phyloP scores from a whole-genome alignment of 2,888 invertebrate species.

The Caenorhabditis zanzibari region DNA sequence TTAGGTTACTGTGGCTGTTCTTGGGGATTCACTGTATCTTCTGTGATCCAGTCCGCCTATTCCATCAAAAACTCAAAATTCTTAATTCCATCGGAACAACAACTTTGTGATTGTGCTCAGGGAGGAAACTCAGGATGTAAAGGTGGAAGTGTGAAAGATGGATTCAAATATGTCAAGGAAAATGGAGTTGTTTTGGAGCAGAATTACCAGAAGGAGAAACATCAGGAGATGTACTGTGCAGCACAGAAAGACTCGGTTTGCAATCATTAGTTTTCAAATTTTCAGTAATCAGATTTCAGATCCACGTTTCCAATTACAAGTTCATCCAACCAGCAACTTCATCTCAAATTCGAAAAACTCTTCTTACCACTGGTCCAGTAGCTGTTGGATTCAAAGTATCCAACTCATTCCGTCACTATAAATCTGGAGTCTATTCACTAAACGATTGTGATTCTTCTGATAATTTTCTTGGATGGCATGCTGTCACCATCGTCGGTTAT shows the following conservation, averaged over 20 bases:
- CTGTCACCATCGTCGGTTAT: slow-evolving; percentile 29
- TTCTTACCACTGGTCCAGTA: slow-evolving; percentile 16
- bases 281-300: slow-evolving; percentile 9
- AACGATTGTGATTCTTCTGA: slow-evolving; percentile 27
- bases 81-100: slow-evolving; percentile 36
- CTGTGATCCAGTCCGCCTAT: slow-evolving; percentile 33
- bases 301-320: slow-evolving; percentile 16
- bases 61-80: slow-evolving; percentile 14
- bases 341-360: slow-evolving; percentile 14
- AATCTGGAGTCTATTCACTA: slow-evolving; percentile 26
- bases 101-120: slow-evolving; percentile 50
- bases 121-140: slow-evolving; percentile 37
- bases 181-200: slow-evolving; percentile 23
- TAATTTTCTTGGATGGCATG: slow-evolving; percentile 42
- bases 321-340: slow-evolving; percentile 27
- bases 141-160: slow-evolving; percentile 30
- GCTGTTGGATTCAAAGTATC: slow-evolving; percentile 51
- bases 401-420: slow-evolving; percentile 38
- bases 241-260: slow-evolving; percentile 19
- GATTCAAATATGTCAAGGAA: slow-evolving; percentile 33
- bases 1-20: slow-evolving; percentile 50
- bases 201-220: slow-evolving; percentile 38
- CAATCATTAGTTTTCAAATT: not conserved
- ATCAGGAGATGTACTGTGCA: slow-evolving; percentile 19
- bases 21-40: slow-evolving; percentile 39